These are phyloP conservation scores for Matsumyia berberina DNA, from an alignment of 2,888 invertebrate species.

Conservation along the genomic window DNA sequence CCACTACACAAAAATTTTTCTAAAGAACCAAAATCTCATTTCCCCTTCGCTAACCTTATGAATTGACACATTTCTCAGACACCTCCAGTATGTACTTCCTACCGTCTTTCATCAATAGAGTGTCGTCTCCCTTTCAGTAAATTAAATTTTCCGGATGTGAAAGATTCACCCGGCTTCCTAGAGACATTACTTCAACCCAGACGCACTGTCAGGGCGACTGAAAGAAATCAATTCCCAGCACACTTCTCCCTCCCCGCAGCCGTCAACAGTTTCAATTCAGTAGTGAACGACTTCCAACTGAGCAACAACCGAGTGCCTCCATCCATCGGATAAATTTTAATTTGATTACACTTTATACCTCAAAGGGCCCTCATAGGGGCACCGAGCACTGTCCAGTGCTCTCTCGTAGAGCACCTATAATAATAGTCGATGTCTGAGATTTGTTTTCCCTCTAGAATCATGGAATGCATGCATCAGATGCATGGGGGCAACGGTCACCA, in stretches of 20 bases:
- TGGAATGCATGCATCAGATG: conserved; percentile 11
- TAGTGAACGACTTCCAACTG: conserved; percentile 51
- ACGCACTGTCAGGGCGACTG: conserved; percentile 10
- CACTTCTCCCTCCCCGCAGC: conserved; percentile 3
- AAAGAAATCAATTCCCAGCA: conserved; percentile 18
- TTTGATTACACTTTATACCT: conserved; percentile 60
- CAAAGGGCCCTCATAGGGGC: conserved; percentile 58
- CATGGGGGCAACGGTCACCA: conserved; percentile 64
- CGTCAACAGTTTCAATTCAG: conserved; percentile 48
- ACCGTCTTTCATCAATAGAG: conserved; percentile 21
- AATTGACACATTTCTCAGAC: background rate
- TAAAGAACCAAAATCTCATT: no score
- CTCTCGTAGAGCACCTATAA: conserved; percentile 51
- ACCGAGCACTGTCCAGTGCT: conserved; percentile 17
- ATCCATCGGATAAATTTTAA: conserved; percentile 45
- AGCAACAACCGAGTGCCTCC: conserved; percentile 23
- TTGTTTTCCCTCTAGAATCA: conserved; percentile 27
- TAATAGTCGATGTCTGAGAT: conserved; percentile 58
- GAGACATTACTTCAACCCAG: conserved; percentile 38
- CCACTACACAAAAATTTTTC: no score
- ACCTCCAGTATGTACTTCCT: background rate
- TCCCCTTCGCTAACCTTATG: no score
- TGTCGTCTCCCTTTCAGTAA: conserved; percentile 42
- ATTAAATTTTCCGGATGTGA: conserved; percentile 56
- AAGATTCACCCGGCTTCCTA: conserved; percentile 55